These are phyloP conservation scores for Dicerorhinus sumatrensis DNA, from an alignment of 2,113 vertebrate genomes.

Conservation along the genomic window DNA sequence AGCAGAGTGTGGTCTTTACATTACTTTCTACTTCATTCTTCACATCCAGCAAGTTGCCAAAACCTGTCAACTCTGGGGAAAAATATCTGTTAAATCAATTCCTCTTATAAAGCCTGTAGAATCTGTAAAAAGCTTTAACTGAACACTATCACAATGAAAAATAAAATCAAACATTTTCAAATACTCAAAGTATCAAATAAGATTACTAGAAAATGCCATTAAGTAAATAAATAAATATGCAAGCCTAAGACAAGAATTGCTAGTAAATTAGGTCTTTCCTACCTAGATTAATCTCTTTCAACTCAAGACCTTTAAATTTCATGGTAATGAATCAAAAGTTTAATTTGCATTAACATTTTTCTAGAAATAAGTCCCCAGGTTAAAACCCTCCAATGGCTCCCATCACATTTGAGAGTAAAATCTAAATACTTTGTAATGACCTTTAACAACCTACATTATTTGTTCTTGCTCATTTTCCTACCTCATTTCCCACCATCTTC, in stretches of 20 bases:
- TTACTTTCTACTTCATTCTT: background rate
- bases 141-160: background rate
- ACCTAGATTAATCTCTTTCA: conserved; percentile 52
- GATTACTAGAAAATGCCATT: conserved; percentile 57
- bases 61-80: background rate
- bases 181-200: conserved; percentile 53
- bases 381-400: background rate
- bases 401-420: background rate
- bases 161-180: conserved; percentile 55
- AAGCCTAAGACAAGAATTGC: background rate
- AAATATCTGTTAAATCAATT: conserved; percentile 11
- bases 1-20: background rate
- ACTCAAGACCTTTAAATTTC: conserved; percentile 52
- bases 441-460: too few relatives aligned
- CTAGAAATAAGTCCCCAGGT: background rate
- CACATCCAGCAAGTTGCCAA: background rate
- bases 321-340: conserved; percentile 63
- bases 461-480: background rate
- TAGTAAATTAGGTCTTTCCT: conserved; percentile 50
- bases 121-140: background rate
- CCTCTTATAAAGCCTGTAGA: background rate
- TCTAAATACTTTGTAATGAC: background rate
- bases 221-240: conserved; percentile 31
- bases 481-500: background rate
- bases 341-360: conserved; percentile 40